These are phyloP conservation scores for Deilephila elpenor DNA, from an alignment of 2,888 invertebrate species.

Conservation along the genomic window DNA sequence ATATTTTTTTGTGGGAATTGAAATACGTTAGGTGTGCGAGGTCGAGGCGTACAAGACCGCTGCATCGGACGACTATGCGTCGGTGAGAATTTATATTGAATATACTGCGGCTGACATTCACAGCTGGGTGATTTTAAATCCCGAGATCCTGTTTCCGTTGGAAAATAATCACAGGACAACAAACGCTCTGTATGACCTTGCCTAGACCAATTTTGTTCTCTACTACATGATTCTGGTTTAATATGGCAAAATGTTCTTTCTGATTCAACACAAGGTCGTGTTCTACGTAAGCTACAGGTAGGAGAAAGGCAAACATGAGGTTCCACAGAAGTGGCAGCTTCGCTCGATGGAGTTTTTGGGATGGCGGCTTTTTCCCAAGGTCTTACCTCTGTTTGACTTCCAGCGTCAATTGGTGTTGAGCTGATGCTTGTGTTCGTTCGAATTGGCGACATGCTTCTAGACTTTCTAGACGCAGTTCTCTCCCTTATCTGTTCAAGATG, in stretches of 20 bases:
- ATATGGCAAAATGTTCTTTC: neutral
- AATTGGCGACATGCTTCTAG: neutral
- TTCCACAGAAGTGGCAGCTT: slow-evolving; percentile 37
- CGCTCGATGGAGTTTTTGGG: slow-evolving; percentile 27
- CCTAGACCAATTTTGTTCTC: neutral
- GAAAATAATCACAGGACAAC: neutral
- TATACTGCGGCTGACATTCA: slow-evolving; percentile 1
- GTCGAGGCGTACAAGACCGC: neutral
- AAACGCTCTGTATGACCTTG: neutral
- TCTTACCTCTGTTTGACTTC: slow-evolving; percentile 51
- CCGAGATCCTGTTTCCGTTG: neutral
- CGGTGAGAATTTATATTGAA: slow-evolving; percentile 10
- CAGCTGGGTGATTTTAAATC: slow-evolving; percentile 1
- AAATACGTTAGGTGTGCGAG: neutral
- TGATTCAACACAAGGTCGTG: neutral
- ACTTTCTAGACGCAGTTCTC: slow-evolving; percentile 37
- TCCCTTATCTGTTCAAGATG: slow-evolving; percentile 54
- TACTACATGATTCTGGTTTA: neutral
- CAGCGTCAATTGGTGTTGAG: slow-evolving; percentile 44
- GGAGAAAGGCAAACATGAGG: slow-evolving; percentile 5
- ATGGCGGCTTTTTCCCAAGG: slow-evolving; percentile 21
- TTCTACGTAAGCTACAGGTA: neutral
- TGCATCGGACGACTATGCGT: neutral
- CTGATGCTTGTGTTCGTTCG: slow-evolving; percentile 43
- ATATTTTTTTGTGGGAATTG: neutral